Evolutionary conservation across 2,113 vertebrate genomes (phyloP).

Genomic region (Semicossyphus pulcher): DNA sequence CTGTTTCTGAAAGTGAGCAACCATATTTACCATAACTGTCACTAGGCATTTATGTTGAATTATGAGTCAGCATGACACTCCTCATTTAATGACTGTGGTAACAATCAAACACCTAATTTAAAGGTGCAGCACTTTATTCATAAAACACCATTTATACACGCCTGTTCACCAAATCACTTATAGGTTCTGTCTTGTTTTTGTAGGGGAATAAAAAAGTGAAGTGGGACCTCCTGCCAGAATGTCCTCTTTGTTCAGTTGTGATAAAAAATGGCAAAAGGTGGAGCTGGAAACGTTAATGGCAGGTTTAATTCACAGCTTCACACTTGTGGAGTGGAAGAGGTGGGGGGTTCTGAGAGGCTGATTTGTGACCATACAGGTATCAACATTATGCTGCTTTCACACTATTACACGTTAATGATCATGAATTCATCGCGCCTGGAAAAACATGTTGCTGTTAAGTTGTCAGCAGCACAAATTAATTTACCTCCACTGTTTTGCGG

Average conservation of each 20-base stretch:
- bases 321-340: too few relatives aligned
- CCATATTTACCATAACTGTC: background rate
- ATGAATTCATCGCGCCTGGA: too few relatives aligned
- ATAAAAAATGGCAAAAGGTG: conserved; percentile 18
- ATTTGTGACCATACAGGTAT: too few relatives aligned
- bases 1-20: background rate
- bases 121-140: conserved; percentile 9
- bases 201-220: conserved; percentile 34
- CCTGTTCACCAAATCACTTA: conserved; percentile 14
- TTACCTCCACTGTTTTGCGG: background rate
- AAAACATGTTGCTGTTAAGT: too few relatives aligned
- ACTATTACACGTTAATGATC: too few relatives aligned
- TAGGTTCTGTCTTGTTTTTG: conserved; percentile 43
- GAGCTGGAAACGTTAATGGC: conserved; percentile 53
- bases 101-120: conserved; percentile 28
- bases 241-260: conserved; percentile 34
- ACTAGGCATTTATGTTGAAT: background rate
- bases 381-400: too few relatives aligned
- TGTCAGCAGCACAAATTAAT: too few relatives aligned
- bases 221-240: conserved; percentile 14
- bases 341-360: too few relatives aligned
- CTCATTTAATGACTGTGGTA: too few relatives aligned
- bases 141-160: conserved; percentile 32
- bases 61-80: background rate
- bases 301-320: conserved; percentile 50